Evolutionary conservation across 2,113 vertebrate genomes (phyloP).

Genomic region (Recurvirostra avosetta): DNA sequence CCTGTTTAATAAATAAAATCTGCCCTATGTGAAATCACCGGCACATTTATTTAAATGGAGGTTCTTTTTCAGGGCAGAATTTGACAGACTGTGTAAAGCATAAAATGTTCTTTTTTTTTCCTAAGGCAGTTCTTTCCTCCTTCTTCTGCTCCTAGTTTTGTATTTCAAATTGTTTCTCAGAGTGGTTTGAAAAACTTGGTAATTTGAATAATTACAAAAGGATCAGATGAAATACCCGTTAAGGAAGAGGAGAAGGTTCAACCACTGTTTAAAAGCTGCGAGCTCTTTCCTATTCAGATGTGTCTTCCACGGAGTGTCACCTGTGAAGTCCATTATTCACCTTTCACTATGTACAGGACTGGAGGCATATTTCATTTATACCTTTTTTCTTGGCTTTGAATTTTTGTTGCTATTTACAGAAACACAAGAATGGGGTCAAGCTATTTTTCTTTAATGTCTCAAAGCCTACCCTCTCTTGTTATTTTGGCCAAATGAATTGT

Average conservation of each 20-base stretch:
- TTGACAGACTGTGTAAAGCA: neutral
- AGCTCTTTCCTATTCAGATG: neutral
- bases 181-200: neutral
- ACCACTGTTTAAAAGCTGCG: neutral
- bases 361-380: neutral
- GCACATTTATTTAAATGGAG: neutral
- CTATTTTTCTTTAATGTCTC: neutral
- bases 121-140: neutral
- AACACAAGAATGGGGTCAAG: neutral
- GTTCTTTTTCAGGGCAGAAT: neutral
- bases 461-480: neutral
- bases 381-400: neutral
- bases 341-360: neutral
- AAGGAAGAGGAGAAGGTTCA: neutral
- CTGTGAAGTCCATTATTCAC: neutral
- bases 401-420: neutral
- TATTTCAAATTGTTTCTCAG: neutral
- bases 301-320: neutral
- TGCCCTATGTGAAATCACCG: neutral
- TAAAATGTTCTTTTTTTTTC: neutral
- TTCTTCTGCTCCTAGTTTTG: neutral
- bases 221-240: neutral
- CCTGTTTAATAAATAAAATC: constrained; percentile 4
- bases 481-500: neutral
- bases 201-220: neutral